These are phyloP conservation scores for Ornithoptera priamus DNA, from an alignment of 2,888 invertebrate species.

Conservation along the genomic window DNA sequence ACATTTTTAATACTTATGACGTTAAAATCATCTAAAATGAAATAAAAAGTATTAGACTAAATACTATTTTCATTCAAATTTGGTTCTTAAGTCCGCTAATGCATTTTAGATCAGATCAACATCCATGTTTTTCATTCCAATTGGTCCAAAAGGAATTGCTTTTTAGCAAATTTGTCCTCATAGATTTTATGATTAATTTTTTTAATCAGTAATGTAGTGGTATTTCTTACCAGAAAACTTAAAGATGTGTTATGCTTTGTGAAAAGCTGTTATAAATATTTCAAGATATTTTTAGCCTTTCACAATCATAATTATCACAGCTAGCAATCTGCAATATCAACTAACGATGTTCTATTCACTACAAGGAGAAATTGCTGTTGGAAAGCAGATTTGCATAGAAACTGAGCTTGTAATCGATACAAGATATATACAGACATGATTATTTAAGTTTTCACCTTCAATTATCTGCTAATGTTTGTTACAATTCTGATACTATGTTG, in stretches of 20 bases:
- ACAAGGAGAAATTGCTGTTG: constrained; percentile 58
- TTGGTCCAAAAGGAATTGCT: no score
- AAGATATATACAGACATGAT: constrained; percentile 58
- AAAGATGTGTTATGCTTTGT: background rate
- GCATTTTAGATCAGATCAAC: no score
- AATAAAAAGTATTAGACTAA: no score
- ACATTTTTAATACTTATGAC: no score
- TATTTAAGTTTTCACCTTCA: constrained; percentile 61
- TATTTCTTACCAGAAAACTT: background rate
- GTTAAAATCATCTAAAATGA: no score
- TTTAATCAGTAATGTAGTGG: background rate
- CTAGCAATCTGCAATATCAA: constrained; percentile 19
- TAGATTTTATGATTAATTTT: no score
- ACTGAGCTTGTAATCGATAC: constrained; percentile 63
- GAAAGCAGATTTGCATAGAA: constrained; percentile 73
- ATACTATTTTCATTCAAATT: no score
- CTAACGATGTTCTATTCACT: constrained; percentile 44
- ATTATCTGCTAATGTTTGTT: constrained; percentile 37
- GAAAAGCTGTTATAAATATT: background rate
- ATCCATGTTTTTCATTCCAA: no score
- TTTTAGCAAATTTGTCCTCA: no score
- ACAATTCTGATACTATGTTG: background rate
- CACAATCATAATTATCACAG: constrained; percentile 15
- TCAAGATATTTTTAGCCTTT: background rate
- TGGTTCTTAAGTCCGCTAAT: no score